phyloP scores from a whole-genome alignment of 2,797 vertebrate species.

The Galago senegalensis region DNA sequence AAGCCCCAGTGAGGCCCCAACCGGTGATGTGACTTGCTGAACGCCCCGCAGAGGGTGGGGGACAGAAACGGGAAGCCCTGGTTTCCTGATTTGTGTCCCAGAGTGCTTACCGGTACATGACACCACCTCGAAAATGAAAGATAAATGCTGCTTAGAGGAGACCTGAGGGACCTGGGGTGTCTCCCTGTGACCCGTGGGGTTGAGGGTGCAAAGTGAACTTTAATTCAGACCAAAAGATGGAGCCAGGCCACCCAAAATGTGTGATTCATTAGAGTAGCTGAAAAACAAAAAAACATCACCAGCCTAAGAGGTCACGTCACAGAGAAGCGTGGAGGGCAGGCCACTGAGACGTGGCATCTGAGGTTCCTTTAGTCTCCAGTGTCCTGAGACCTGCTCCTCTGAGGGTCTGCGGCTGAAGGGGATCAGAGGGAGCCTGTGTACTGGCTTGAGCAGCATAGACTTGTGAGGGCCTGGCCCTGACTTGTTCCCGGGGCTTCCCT shows the following conservation, averaged over 20 bases:
- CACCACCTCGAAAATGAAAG: neutral
- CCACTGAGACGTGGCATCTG: neutral
- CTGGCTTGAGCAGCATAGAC: neutral
- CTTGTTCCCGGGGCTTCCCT: neutral
- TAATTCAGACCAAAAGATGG: neutral
- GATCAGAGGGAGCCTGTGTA: neutral
- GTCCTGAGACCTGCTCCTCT: neutral
- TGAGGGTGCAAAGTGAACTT: neutral
- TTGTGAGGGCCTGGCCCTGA: neutral
- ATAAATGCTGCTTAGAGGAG: neutral
- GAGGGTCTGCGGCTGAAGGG: neutral
- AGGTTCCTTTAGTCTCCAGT: neutral
- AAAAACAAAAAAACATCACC: neutral
- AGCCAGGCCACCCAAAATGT: neutral
- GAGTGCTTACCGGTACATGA: neutral
- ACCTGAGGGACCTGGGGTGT: neutral
- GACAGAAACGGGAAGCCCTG: neutral
- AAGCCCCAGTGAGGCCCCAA: neutral
- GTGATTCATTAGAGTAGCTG: neutral
- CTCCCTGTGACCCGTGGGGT: neutral
- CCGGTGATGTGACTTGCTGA: neutral
- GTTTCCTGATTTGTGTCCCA: neutral
- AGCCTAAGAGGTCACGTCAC: neutral
- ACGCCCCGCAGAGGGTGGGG: neutral
- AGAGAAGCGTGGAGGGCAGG: neutral